A percentile compares a stretch with the other conserved stretches of the same genome.
Conservation (phyloP, 2,113 vertebrate species). For the Tachycineta bicolor region DNA sequence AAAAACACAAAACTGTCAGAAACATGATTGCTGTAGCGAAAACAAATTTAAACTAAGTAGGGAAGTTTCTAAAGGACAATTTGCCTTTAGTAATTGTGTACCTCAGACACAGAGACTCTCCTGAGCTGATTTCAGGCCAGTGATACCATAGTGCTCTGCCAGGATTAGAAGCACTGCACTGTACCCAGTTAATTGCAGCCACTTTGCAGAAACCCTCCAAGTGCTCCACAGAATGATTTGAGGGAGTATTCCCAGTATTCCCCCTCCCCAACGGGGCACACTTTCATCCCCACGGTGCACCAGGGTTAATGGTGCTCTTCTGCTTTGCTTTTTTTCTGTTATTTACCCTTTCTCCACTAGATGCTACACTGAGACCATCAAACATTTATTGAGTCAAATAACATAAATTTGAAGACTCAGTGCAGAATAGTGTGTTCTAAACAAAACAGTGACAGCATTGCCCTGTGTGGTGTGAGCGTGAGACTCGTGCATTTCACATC, state of each 20-base stretch:
- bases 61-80: not conserved
- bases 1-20: not conserved
- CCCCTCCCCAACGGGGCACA: not conserved
- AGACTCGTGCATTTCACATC: not conserved
- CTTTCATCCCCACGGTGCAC: not conserved
- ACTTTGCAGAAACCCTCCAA: not conserved
- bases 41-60: not conserved
- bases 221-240: not conserved
- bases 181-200: not conserved
- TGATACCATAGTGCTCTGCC: not conserved
- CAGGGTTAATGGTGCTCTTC: not conserved
- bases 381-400: conserved; percentile 53
- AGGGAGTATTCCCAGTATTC: not conserved
- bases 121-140: not conserved
- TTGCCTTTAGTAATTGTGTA: not conserved
- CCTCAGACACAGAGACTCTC: not conserved
- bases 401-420: not conserved
- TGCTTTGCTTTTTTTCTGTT: conserved; percentile 3
- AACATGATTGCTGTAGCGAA: not conserved
- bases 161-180: not conserved
- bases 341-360: conserved; percentile 56
- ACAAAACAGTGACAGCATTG: not conserved
- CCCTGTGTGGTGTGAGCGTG: not conserved
- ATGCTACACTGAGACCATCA: conserved; percentile 52
- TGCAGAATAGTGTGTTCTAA: not conserved